Evolutionary conservation across 1,140 invertebrate genomes (phyloP), one percentile per base, ranked within the genome.

Genomic region (Notospermus geniculatus): DNA sequence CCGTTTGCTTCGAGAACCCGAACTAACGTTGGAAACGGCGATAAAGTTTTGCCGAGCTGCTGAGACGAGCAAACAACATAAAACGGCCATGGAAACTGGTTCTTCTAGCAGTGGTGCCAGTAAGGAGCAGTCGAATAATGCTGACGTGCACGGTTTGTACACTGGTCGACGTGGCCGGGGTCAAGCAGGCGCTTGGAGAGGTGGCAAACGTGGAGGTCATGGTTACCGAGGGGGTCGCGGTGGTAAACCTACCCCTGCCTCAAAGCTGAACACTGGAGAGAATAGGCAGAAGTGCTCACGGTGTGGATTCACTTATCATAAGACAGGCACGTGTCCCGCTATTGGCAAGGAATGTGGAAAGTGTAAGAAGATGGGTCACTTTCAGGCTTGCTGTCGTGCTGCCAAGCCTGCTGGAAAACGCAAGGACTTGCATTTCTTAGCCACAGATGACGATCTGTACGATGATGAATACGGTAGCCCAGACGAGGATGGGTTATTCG

Each of bases 1-100:
- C 41, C 22, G 60, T n/a, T 19, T 62, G 23, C 23, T 62, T 1
- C 29, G 60, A 41, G 60, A 62, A 15, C 11, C 53, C 22, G 53
- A 52, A 43, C 19, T 62, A 13, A 29, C 15, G n/a, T 23, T 62
- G 11, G 41, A 62, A 13, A 62, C 55, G 19, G 30, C 54, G 2
- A 56, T 62, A 2, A 28, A 43, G 13, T 46, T 32, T 17, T 30
- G 19, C 22, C 53, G 53, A 17, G 36, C 53, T 4, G 39, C 28
- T 27, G 60, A 62, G 32, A 19, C 27, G 19, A 43, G 22, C 7
- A 29, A 43, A 29, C 1, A 19, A n/a, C 60, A 62, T 15, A 25
- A 43, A 2, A 43, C 17, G 28, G 45, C 13, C 25, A 23, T 59
- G 27, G 52, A 54, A 2, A 39, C 9, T 41, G 2, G 30, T 52